A percentile compares a stretch with the other conserved stretches of the same genome.
These are phyloP conservation scores for Cecropterus lyciades DNA, from an alignment of 1,140 invertebrate species.

Conservation along the genomic window DNA sequence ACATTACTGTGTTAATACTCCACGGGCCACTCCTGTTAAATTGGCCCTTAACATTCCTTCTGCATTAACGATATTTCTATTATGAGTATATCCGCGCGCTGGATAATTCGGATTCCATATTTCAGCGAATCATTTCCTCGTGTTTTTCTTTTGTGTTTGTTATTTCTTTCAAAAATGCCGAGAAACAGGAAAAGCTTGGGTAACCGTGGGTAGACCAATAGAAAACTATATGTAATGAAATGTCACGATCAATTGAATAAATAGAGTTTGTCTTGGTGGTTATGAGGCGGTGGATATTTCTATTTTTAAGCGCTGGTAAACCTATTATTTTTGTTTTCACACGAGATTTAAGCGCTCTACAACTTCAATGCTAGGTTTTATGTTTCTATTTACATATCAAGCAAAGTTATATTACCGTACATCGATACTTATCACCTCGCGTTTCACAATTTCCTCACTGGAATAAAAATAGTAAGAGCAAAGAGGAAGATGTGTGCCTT, in stretches of 20 bases:
- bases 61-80: slow-evolving; percentile 24
- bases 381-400: no score
- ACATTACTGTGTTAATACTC: slow-evolving; percentile 22
- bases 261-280: no score
- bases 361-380: no score
- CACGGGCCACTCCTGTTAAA: slow-evolving; percentile 14
- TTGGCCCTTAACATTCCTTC: slow-evolving; percentile 24
- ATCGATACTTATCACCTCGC: neutral
- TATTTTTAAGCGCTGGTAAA: no score
- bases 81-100: slow-evolving; percentile 3
- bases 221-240: neutral
- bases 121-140: neutral
- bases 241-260: neutral
- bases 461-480: slow-evolving; percentile 4
- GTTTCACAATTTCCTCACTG: slow-evolving; percentile 3
- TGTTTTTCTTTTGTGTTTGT: neutral
- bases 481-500: slow-evolving; percentile 7
- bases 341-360: no score
- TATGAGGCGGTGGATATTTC: no score
- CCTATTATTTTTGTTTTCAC: no score
- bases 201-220: no score
- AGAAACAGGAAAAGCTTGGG: neutral
- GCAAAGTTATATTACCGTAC: neutral
- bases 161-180: neutral
- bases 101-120: slow-evolving; percentile 4